phyloP scores from a whole-genome alignment of 2,888 invertebrate genomes.

The Morpho achilles region DNA sequence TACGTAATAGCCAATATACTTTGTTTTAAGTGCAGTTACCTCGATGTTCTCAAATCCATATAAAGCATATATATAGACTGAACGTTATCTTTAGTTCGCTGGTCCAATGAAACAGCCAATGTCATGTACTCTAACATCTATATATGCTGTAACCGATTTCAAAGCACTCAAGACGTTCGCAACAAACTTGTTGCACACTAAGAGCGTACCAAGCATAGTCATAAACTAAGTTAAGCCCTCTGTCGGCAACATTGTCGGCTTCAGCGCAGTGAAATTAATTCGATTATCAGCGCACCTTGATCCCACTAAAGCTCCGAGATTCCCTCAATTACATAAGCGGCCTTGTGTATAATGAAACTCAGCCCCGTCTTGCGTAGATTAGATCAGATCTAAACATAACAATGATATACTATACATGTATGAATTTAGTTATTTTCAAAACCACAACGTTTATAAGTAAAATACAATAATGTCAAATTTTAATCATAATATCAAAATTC shows the following conservation, averaged over 20 bases:
- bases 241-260: constrained; percentile 64
- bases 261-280: constrained; percentile 71
- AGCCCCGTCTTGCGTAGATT: constrained; percentile 23
- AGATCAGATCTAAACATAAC: neutral
- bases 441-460: neutral
- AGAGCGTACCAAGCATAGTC: constrained; percentile 69
- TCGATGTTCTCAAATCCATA: constrained; percentile 25
- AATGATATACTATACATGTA: no score
- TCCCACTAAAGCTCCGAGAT: constrained; percentile 60
- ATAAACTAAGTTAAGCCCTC: constrained; percentile 74
- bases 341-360: constrained; percentile 43
- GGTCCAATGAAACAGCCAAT: constrained; percentile 39
- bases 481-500: no score
- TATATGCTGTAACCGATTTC: constrained; percentile 63
- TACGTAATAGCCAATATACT: no score
- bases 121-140: constrained; percentile 43
- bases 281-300: constrained; percentile 75
- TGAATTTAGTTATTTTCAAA: no score
- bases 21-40: constrained; percentile 1
- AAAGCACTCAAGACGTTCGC: constrained; percentile 70
- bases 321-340: constrained; percentile 55
- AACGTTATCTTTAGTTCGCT: constrained; percentile 27
- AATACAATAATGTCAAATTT: no score
- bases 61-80: constrained; percentile 20
- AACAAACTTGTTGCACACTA: constrained; percentile 73